Conservation (phyloP, 2,797 vertebrate species). For the Rhadinocentrus ornatus region DNA sequence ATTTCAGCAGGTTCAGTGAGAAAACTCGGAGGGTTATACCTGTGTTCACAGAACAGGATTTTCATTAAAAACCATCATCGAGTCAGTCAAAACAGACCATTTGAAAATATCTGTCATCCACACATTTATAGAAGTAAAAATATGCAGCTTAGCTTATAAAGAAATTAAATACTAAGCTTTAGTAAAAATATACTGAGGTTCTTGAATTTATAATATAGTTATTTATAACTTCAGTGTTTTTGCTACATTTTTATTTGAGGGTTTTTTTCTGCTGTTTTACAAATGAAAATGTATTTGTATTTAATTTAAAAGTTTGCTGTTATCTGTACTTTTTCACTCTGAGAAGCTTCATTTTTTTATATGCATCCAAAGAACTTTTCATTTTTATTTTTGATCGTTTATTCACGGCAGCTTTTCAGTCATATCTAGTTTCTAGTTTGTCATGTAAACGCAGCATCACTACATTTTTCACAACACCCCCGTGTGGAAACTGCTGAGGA, state of each 20-base stretch:
- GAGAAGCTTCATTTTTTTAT: slow-evolving; percentile 13
- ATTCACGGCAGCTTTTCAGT: slow-evolving; percentile 20
- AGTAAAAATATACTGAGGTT: slow-evolving; percentile 22
- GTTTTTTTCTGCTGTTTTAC: slow-evolving; percentile 53
- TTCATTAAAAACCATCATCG: slow-evolving; percentile 13
- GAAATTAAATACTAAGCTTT: slow-evolving; percentile 21
- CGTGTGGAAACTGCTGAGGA: not conserved
- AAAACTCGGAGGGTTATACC: slow-evolving; percentile 17
- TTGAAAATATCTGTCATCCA: slow-evolving; percentile 10
- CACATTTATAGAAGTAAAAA: slow-evolving; percentile 38
- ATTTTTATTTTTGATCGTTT: slow-evolving; percentile 29
- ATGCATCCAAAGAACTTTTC: slow-evolving; percentile 59
- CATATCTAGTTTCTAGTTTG: slow-evolving; percentile 18
- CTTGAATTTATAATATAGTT: slow-evolving; percentile 26
- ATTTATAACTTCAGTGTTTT: slow-evolving; percentile 54
- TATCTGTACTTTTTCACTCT: slow-evolving; percentile 33
- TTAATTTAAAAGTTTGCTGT: slow-evolving; percentile 23
- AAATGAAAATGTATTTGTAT: slow-evolving; percentile 57
- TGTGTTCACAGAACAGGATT: slow-evolving; percentile 22
- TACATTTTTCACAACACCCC: slow-evolving; percentile 11
- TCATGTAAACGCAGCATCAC: slow-evolving; percentile 33
- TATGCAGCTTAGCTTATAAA: slow-evolving; percentile 37
- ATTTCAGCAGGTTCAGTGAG: slow-evolving; percentile 6
- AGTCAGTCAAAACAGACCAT: slow-evolving; percentile 31
- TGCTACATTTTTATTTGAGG: slow-evolving; percentile 28